Evolutionary conservation across 2,888 invertebrate species (phyloP).

Genomic region (Esperia sulphurella): DNA sequence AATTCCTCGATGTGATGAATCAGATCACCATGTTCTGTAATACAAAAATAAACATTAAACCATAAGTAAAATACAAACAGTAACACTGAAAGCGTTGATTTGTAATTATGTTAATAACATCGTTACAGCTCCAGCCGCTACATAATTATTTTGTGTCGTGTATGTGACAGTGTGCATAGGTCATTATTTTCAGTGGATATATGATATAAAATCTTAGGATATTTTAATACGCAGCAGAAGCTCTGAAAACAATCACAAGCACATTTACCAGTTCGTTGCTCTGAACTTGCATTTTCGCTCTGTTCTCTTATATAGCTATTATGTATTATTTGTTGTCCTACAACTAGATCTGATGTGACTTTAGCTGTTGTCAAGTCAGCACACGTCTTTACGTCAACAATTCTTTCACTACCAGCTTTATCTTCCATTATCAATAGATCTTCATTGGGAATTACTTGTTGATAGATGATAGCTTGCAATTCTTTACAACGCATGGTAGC

Average conservation of each 20-base stretch:
- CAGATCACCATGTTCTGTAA: slow-evolving; percentile 16
- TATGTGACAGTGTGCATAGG: neutral
- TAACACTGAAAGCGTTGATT: neutral
- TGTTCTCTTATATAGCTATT: neutral
- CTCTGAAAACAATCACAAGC: neutral
- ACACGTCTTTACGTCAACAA: too few relatives aligned
- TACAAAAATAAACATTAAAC: neutral
- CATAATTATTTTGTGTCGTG: neutral
- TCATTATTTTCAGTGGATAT: neutral
- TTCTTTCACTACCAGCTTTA: neutral
- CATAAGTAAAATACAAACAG: neutral
- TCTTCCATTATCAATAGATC: neutral
- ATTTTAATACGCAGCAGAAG: neutral
- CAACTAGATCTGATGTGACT: neutral
- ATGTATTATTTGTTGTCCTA: neutral
- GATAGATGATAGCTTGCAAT: neutral
- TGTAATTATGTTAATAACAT: neutral
- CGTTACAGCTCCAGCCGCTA: slow-evolving; percentile 2
- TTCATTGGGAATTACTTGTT: neutral
- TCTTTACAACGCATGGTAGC: neutral
- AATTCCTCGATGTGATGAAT: slow-evolving; percentile 32
- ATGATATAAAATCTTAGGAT: neutral
- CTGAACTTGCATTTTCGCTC: neutral
- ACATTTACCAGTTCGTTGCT: neutral
- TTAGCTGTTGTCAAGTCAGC: neutral